Conservation (phyloP, 2,888 invertebrate genomes). For the Pheosia tremula region DNA sequence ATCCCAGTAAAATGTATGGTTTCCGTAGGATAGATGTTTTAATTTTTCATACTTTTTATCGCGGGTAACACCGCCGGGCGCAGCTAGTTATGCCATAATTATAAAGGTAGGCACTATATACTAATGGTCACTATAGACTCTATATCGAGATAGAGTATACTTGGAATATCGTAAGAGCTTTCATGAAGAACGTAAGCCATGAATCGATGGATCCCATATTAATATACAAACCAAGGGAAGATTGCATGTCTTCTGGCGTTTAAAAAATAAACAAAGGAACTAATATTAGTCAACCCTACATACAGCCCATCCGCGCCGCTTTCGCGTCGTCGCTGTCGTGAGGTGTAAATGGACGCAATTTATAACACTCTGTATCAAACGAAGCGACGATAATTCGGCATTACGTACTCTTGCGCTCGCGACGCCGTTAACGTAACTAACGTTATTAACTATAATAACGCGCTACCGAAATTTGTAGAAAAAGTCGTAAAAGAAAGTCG, state of each 20-base stretch:
- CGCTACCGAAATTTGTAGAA: slow-evolving; percentile 13
- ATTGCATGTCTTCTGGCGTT: neutral
- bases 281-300: slow-evolving; percentile 27
- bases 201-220: too few species aligned
- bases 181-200: too few species aligned
- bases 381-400: slow-evolving; percentile 45
- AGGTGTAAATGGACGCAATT: slow-evolving; percentile 68
- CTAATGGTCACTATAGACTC: too few species aligned
- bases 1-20: too few species aligned
- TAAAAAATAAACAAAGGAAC: neutral
- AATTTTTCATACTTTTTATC: too few species aligned
- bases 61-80: too few species aligned
- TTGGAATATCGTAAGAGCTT: too few species aligned
- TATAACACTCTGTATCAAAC: slow-evolving; percentile 65
- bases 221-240: too few species aligned
- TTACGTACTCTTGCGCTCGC: slow-evolving; percentile 18
- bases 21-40: too few species aligned
- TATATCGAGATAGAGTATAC: too few species aligned
- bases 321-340: slow-evolving; percentile 53
- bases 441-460: slow-evolving; percentile 20
- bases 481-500: slow-evolving; percentile 12
- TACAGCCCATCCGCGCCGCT: slow-evolving; percentile 36
- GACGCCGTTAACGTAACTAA: slow-evolving; percentile 15
- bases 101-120: too few species aligned
- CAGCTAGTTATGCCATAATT: too few species aligned